These are phyloP conservation scores for Temnothorax rugatulus DNA, from an alignment of 2,888 invertebrate species.

Conservation along the genomic window DNA sequence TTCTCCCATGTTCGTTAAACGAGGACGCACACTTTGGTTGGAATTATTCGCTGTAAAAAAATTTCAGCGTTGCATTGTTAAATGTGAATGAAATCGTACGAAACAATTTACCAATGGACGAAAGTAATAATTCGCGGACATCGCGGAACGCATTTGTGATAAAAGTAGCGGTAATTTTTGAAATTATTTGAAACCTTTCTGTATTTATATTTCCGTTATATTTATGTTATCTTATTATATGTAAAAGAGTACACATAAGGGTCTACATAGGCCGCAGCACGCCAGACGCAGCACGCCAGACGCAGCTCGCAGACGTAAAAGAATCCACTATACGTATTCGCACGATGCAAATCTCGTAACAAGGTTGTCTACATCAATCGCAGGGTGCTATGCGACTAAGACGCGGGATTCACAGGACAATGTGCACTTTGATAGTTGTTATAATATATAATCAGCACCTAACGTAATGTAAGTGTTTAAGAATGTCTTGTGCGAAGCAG, in stretches of 20 bases:
- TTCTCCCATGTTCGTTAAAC: slow-evolving; percentile 15
- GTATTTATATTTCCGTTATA: not conserved
- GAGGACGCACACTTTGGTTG: not conserved
- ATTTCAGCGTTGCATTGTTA: slow-evolving; percentile 15
- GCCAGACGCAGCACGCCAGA: too few relatives aligned
- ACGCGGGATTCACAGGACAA: too few relatives aligned
- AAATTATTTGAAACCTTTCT: not conserved
- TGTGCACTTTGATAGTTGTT: too few relatives aligned
- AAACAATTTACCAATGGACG: not conserved
- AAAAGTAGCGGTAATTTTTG: not conserved
- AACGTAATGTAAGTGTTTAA: too few relatives aligned
- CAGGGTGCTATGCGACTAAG: too few relatives aligned
- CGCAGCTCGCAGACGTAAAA: too few relatives aligned
- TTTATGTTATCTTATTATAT: not conserved
- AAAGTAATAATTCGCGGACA: not conserved
- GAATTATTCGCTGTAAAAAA: slow-evolving; percentile 10
- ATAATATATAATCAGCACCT: too few relatives aligned
- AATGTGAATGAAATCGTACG: not conserved
- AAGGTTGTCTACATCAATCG: too few relatives aligned
- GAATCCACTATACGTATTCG: too few relatives aligned
- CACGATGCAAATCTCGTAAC: too few relatives aligned
- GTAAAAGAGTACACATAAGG: not conserved
- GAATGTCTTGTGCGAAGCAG: too few relatives aligned
- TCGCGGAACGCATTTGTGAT: not conserved
- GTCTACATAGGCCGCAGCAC: too few relatives aligned